Evolutionary conservation across 1,140 invertebrate genomes (phyloP), one percentile per base, ranked within the genome.

Genomic region (Galendromus occidentalis): DNA sequence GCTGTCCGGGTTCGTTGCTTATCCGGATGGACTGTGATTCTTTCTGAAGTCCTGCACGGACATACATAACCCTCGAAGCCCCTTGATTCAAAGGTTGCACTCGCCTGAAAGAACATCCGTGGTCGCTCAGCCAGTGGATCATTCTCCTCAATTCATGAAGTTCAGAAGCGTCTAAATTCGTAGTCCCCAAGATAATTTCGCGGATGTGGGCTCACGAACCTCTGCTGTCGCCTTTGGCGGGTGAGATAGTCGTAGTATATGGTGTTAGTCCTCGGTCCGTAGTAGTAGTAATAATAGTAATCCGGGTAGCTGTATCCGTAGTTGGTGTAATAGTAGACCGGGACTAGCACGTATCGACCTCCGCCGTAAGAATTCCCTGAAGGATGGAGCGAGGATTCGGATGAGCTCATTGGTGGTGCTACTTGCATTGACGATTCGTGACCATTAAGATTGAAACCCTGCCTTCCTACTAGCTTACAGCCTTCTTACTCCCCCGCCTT

Each of bases 201-300:
- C 33, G 9, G 33, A 9, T 6, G 9, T 39, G 4, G 33, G 33
- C 7, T n/a, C n/a, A 28, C 25, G 28, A 47, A 59, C 51, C 14
- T 59, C 5, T 59, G 51, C 51, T 17, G 51, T 25, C 51, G 51
- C 2, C 22, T 17, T 59, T 59, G 51, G n/a, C 51, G 51, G 33
- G 14, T 59, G 22, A 59, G 51, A 9, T 25, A 20, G 33, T 59
- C 51, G 25, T 17, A n/a, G 33, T 25, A 59, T 4, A 20, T 1
- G 14, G 5, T 17, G 51, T 59, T 59, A 1, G n/a, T 59, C 14
- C 33, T 25, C 14, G 51, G 33, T 33, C n/a, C n/a, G 33, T 59
- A 59, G 51, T 47, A 47, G 45, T 47, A 47, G 45, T 47, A 47
- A 28, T 59, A 59, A 59, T 59, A 59, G 25, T 59, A 25, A 22